Evolutionary conservation across 2,797 vertebrate species (phyloP).

Genomic region (Halcyon chelicuti): DNA sequence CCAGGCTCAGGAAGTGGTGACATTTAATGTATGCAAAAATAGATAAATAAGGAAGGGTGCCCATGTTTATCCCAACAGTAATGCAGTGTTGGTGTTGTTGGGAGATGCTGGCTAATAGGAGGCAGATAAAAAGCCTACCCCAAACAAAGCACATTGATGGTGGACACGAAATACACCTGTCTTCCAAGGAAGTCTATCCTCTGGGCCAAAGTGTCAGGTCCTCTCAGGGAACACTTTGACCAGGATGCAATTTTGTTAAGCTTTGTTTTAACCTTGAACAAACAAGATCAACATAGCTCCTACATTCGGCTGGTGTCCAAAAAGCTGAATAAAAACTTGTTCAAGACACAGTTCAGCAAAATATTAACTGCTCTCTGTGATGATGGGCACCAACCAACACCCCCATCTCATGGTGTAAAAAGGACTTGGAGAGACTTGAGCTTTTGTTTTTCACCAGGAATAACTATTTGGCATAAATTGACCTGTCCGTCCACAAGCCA

Average conservation of each 20-base stretch:
- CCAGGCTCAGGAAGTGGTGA: background rate
- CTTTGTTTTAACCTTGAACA: background rate
- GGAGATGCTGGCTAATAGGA: background rate
- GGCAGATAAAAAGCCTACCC: background rate
- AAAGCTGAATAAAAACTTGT: background rate
- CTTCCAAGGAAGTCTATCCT: background rate
- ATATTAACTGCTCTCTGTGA: rapidly evolving
- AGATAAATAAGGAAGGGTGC: background rate
- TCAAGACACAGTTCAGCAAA: background rate
- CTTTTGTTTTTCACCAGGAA: background rate
- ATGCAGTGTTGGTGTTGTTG: background rate
- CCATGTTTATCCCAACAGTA: background rate
- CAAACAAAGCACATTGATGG: background rate
- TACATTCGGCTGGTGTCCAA: background rate
- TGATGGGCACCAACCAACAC: background rate
- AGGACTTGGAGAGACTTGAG: background rate
- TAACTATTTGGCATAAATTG: background rate
- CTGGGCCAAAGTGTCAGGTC: background rate
- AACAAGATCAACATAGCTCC: background rate
- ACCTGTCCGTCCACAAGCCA: background rate
- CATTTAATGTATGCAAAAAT: background rate
- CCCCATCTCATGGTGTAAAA: background rate
- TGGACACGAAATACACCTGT: background rate
- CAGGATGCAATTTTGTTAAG: background rate
- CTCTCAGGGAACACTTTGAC: background rate